A percentile compares a stretch with the other conserved stretches of the same genome.
Evolutionary conservation across 2,797 vertebrate genomes (phyloP).

Genomic region (Pempheris klunzingeri): DNA sequence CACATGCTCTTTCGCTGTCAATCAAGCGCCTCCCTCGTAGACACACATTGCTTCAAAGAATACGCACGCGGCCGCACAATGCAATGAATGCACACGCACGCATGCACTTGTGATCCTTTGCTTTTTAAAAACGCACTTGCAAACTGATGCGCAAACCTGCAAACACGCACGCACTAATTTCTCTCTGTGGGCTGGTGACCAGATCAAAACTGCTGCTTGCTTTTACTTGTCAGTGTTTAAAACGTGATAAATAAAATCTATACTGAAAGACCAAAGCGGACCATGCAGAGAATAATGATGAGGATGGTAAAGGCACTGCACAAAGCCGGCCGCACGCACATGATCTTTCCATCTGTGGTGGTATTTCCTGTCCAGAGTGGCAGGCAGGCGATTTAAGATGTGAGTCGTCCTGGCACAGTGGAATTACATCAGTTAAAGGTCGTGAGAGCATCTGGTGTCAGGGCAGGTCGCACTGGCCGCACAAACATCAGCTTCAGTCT

Average conservation of each 20-base stretch:
- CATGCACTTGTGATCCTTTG: conserved; percentile 33
- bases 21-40: conserved; percentile 39
- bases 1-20: conserved; percentile 60
- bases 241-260: neutral
- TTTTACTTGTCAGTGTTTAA: neutral
- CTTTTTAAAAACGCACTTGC: conserved; percentile 24
- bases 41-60: conserved; percentile 44
- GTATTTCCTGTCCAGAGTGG: conserved; percentile 9
- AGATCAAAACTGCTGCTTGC: neutral
- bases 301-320: neutral
- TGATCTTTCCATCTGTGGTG: conserved; percentile 9
- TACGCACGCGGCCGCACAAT: conserved; percentile 26
- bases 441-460: conserved; percentile 56
- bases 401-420: neutral
- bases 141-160: conserved; percentile 35
- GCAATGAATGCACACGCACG: conserved; percentile 29
- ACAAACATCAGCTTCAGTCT: conserved; percentile 39
- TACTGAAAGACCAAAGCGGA: conserved; percentile 7
- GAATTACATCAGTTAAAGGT: conserved; percentile 39
- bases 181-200: neutral
- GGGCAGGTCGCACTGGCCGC: conserved; percentile 1
- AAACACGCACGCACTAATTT: conserved; percentile 8
- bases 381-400: conserved; percentile 11
- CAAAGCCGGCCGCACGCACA: neutral
- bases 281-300: neutral